A percentile compares a stretch with the other conserved stretches of the same genome.
phyloP scores from a whole-genome alignment of 2,797 vertebrate species.

The Gobio occitaniae region DNA sequence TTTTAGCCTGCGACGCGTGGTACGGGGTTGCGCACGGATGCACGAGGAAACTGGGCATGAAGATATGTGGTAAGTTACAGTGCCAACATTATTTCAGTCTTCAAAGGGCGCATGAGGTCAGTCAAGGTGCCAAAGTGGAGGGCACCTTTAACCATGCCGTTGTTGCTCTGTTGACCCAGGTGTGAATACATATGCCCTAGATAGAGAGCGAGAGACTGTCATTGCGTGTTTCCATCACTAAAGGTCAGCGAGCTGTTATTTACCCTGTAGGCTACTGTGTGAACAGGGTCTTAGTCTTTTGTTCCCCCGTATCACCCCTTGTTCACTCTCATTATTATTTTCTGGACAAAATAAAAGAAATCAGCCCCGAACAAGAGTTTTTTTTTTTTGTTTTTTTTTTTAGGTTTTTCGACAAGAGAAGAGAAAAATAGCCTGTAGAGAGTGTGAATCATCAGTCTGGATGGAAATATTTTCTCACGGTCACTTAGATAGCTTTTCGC shows the following conservation, averaged over 20 bases:
- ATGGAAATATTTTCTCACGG: slow-evolving; percentile 33
- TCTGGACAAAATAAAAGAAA: slow-evolving; percentile 32
- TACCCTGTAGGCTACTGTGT: slow-evolving; percentile 47
- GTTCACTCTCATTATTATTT: slow-evolving; percentile 41
- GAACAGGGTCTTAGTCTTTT: slow-evolving; percentile 43
- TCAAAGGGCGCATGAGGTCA: slow-evolving; percentile 4
- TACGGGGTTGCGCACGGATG: slow-evolving; percentile 94
- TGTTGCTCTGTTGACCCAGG: slow-evolving; percentile 19
- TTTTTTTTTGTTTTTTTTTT: not conserved
- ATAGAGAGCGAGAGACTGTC: slow-evolving; percentile 35
- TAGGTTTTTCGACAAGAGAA: not conserved
- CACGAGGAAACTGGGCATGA: slow-evolving; percentile 97
- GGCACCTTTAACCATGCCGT: slow-evolving; percentile 18
- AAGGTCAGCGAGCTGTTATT: slow-evolving; percentile 56
- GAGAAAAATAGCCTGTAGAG: not conserved
- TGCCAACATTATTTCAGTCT: slow-evolving; percentile 18
- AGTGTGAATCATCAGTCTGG: slow-evolving; percentile 9
- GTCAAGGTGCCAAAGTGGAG: not conserved
- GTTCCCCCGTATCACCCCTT: slow-evolving; percentile 37
- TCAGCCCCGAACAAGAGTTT: not conserved
- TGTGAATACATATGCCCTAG: slow-evolving; percentile 24
- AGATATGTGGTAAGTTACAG: slow-evolving; percentile 94
- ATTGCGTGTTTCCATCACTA: slow-evolving; percentile 41
- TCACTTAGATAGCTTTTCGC: slow-evolving; percentile 25
- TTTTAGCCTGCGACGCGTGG: slow-evolving; percentile 94